phyloP scores from a whole-genome alignment of 92 coral and sea anemone genomes.

The Zoanthus sansibaricus region DNA sequence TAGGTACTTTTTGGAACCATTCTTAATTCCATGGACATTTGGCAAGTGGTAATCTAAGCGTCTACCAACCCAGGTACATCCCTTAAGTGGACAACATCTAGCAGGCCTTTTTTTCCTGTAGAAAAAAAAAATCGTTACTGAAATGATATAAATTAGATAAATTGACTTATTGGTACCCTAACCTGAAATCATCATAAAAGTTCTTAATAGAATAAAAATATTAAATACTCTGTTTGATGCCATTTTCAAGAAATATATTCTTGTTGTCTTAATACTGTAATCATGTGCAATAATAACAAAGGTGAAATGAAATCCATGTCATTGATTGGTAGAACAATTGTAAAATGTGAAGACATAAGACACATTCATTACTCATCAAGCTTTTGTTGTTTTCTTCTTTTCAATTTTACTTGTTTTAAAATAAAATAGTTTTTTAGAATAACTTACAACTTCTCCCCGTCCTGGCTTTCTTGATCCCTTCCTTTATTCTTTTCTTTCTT shows the following conservation, averaged over 20 bases:
- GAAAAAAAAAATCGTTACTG: not conserved
- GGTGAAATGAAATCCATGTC: not conserved
- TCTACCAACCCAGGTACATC: constrained; percentile 68
- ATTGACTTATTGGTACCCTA: not conserved
- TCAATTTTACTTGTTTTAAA: too few relatives aligned
- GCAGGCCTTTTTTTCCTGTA: constrained; percentile 23
- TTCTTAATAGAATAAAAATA: not conserved
- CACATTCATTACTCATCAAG: too few relatives aligned
- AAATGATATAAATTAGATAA: not conserved
- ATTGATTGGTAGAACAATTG: not conserved
- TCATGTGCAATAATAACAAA: not conserved
- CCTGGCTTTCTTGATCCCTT: too few relatives aligned
- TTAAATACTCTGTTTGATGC: not conserved
- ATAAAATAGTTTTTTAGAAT: too few relatives aligned
- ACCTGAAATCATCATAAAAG: not conserved
- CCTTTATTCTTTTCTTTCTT: too few relatives aligned
- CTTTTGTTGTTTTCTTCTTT: too few relatives aligned
- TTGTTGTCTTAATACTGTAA: not conserved
- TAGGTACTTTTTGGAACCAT: constrained; percentile 43
- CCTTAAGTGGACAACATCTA: constrained; percentile 54
- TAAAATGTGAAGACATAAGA: not conserved
- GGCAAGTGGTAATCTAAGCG: constrained; percentile 63
- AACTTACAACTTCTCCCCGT: too few relatives aligned
- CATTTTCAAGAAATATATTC: not conserved
- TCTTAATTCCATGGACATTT: constrained; percentile 45